Percentiles rank a stretch among this genome's conserved stretches.
Evolutionary conservation across 2,797 vertebrate species (phyloP).

Genomic region (Pseudomugil gertrudae): DNA sequence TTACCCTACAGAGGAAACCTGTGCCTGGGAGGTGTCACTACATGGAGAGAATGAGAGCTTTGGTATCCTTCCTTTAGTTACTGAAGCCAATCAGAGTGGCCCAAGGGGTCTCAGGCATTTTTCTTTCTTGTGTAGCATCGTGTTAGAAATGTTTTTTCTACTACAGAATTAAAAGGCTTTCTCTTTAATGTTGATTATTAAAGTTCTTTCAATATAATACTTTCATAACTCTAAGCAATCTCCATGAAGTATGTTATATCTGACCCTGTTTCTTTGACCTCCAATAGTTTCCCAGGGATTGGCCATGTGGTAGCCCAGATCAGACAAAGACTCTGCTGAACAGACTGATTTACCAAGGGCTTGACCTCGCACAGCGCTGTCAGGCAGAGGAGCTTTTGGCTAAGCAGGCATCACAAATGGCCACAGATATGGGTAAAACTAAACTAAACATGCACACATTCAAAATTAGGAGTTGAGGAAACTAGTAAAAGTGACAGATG

Average conservation of each 20-base stretch:
- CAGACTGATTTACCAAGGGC: conserved; percentile 54
- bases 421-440: conserved; percentile 56
- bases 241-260: conserved; percentile 15
- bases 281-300: conserved; percentile 72
- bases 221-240: background rate
- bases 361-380: conserved; percentile 53
- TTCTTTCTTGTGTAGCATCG: conserved; percentile 16
- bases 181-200: background rate
- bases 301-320: conserved; percentile 64
- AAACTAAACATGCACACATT: background rate
- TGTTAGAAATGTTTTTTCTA: background rate
- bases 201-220: background rate
- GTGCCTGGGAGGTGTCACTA: conserved; percentile 75
- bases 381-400: conserved; percentile 44
- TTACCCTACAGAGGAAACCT: conserved; percentile 56
- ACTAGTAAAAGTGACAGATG: conserved; percentile 17
- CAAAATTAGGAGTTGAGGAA: background rate
- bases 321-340: conserved; percentile 58
- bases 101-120: conserved; percentile 20
- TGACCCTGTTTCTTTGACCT: conserved; percentile 37
- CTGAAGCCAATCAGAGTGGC: conserved; percentile 3
- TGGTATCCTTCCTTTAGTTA: conserved; percentile 72
- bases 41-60: conserved; percentile 73
- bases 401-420: conserved; percentile 27
- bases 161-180: background rate